Base-by-base conservation (phyloP, 2,113 vertebrate species). In the Bos indicus region DNA sequence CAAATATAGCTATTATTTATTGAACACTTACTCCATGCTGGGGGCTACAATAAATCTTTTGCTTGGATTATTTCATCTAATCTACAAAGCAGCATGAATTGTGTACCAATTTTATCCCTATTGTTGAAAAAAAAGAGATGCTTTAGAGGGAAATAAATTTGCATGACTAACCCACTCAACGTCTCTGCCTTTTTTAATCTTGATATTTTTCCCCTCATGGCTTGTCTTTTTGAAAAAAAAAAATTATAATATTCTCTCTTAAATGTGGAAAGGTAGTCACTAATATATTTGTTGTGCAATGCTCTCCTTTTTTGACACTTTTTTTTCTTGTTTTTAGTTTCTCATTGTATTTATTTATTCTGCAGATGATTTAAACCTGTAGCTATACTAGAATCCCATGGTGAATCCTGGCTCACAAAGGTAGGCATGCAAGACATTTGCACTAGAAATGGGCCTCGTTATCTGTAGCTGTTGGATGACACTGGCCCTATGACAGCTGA, bases 391-490 rank as follows among this genome's bases (percentile, higher is more conserved):
- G 46, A 85, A 33, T 9, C 46, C 1, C 43, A 71, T 33, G 19
- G 52, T 26, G 28, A 89, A 59, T 80, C 3, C 23, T 56, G 51
- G 14, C 19, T 92, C 30, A 74, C 21, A 30, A 56, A 56, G 12
- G 33, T 30, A 21, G 3, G 26, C 14, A 3, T 46, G 21, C 21
- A 77, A 1, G 21, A 15, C n/a, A 59, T 74, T 10, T 2, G 3
- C 1, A 67, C 7, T 6, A 82, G 40, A 56, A 80, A 92, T 28
- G 5, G 19, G 46, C 33, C 25, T 46, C 11, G 21, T 4, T 28
- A 2, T 48, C 13, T 40, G 30, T 60, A 9, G 28, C 7, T 28
- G 13, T 28, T 67, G 30, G 4, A 15, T 0, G 4, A 0, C 30
- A 51, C 19, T 83, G 51, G 81, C 7, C 81, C 21, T 2, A 7